phyloP scores from a whole-genome alignment of 2,113 vertebrate genomes.

The Sphaerodactylus townsendi region DNA sequence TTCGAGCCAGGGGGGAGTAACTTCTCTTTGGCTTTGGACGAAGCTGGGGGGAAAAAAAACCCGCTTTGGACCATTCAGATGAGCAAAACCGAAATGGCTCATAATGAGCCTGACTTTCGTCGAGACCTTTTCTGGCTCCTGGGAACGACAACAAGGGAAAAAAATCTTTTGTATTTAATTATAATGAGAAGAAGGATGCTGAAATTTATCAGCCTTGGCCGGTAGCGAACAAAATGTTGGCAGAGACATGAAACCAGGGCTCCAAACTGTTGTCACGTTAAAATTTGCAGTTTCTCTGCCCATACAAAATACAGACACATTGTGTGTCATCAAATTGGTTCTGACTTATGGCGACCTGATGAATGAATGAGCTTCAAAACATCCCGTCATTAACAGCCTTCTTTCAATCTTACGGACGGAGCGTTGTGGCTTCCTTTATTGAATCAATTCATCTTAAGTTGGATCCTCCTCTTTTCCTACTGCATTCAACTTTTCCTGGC shows the following conservation, averaged over 20 bases:
- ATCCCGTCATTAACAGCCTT: too few relatives aligned
- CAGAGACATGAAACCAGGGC: not conserved
- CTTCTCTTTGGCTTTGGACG: conserved; percentile 18
- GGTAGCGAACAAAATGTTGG: not conserved
- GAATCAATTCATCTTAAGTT: too few relatives aligned
- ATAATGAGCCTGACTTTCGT: not conserved
- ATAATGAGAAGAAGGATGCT: not conserved
- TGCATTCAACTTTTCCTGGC: too few relatives aligned
- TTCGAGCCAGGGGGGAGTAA: not conserved
- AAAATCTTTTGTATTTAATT: not conserved
- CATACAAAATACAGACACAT: not conserved
- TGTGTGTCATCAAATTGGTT: not conserved
- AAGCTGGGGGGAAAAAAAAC: not conserved
- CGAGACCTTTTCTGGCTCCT: not conserved
- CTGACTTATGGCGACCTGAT: too few relatives aligned
- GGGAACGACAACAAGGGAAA: too few relatives aligned
- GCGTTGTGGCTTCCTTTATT: too few relatives aligned
- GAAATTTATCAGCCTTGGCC: not conserved
- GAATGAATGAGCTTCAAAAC: too few relatives aligned
- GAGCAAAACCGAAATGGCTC: not conserved
- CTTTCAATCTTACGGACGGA: too few relatives aligned
- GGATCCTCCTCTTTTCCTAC: not conserved
- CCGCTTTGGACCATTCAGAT: not conserved
- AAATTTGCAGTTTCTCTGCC: not conserved
- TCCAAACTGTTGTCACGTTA: not conserved